Percentiles rank a stretch among this genome's conserved stretches.
Evolutionary conservation across 2,113 vertebrate species (phyloP).

Genomic region (Sakesphorus luctuosus): DNA sequence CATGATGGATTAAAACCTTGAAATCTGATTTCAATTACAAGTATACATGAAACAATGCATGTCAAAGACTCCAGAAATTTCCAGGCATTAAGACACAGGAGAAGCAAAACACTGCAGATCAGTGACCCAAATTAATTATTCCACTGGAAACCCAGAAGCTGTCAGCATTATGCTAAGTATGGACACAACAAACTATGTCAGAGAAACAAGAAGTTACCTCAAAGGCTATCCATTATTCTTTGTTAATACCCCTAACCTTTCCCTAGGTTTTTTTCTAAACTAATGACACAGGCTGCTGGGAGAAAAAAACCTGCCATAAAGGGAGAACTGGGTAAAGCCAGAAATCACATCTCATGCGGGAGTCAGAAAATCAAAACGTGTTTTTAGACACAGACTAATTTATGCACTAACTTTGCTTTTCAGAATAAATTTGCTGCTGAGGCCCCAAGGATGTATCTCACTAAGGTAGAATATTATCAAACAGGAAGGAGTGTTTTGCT

Average conservation of each 20-base stretch:
- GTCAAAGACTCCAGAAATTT: neutral
- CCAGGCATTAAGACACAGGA: neutral
- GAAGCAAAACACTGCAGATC: neutral
- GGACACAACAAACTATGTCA: neutral
- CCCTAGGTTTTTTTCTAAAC: conserved; percentile 1
- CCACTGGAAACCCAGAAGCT: conserved; percentile 4
- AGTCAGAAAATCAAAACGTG: conserved; percentile 14
- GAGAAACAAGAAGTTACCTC: conserved; percentile 12
- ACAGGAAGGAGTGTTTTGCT: neutral
- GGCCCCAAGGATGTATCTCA: conserved; percentile 43
- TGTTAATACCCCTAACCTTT: neutral
- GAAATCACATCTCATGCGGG: neutral
- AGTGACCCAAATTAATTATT: conserved; percentile 32
- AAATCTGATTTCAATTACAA: conserved; percentile 15
- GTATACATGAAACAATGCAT: neutral
- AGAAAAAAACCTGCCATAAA: neutral
- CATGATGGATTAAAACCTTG: neutral
- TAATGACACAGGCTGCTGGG: neutral
- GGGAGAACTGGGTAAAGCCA: conserved; percentile 15
- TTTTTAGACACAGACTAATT: conserved; percentile 39
- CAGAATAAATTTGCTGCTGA: conserved; percentile 42
- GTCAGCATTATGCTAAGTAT: neutral
- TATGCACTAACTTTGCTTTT: conserved; percentile 26
- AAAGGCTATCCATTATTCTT: neutral
- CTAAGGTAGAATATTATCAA: conserved; percentile 34